Percentiles rank a stretch among this genome's conserved stretches.
Evolutionary conservation across 2,888 invertebrate species (phyloP).

Genomic region (Lypha dubia): DNA sequence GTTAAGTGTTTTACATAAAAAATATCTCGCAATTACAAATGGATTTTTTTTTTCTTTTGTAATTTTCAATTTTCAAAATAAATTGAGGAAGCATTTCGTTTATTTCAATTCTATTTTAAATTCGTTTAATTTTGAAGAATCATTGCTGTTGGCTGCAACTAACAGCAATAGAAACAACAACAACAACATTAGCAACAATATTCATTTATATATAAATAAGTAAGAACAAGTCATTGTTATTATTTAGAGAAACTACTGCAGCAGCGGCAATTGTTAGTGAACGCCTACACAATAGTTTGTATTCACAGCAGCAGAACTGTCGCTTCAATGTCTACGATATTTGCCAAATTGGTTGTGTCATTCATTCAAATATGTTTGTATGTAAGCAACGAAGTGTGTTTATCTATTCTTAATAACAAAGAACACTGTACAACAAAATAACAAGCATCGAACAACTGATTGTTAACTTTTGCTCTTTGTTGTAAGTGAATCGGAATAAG

Average conservation of each 20-base stretch:
- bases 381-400: background rate
- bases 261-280: constrained; percentile 36
- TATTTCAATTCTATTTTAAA: constrained; percentile 52
- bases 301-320: constrained; percentile 52
- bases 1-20: constrained; percentile 11
- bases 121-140: constrained; percentile 3
- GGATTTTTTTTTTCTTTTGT: constrained; percentile 13
- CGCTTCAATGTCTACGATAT: constrained; percentile 72
- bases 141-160: constrained; percentile 11
- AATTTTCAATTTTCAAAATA: constrained; percentile 55
- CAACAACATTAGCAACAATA: background rate
- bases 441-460: too few relatives aligned
- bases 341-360: constrained; percentile 71
- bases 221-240: constrained; percentile 36
- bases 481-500: too few relatives aligned
- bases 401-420: constrained; percentile 12
- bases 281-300: constrained; percentile 33
- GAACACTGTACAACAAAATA: too few relatives aligned
- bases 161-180: background rate
- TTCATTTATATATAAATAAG: constrained; percentile 26
- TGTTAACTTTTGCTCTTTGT: too few relatives aligned
- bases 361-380: constrained; percentile 8
- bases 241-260: constrained; percentile 42
- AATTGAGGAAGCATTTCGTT: constrained; percentile 69
- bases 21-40: constrained; percentile 38